These are phyloP conservation scores for Luperina testacea DNA, from an alignment of 2,888 invertebrate genomes.

Conservation along the genomic window DNA sequence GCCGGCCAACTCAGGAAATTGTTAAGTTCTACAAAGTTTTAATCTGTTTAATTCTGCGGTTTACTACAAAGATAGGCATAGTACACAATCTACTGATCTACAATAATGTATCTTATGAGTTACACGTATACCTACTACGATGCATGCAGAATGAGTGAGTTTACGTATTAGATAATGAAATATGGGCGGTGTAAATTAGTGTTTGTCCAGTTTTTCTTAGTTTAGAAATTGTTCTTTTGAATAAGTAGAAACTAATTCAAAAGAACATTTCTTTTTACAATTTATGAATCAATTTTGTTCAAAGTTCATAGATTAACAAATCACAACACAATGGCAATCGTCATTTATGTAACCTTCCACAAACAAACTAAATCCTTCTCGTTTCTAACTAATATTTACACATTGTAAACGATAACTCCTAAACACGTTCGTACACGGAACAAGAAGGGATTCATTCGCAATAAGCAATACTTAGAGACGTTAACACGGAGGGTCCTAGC, in stretches of 20 bases:
- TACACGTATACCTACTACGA: background rate
- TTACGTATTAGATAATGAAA: background rate
- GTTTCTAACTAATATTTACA: constrained; percentile 82
- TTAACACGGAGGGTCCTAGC: constrained; percentile 69
- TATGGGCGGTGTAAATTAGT: background rate
- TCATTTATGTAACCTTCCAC: constrained; percentile 24
- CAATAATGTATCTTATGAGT: background rate
- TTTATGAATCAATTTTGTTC: background rate
- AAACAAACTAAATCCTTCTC: constrained; percentile 64
- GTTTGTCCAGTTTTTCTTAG: background rate
- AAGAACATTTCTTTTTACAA: too few species aligned
- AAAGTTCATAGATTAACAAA: constrained; percentile 4
- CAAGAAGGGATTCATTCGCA: constrained; percentile 70
- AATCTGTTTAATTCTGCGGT: constrained; percentile 51
- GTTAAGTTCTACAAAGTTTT: constrained; percentile 58
- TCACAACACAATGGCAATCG: constrained; percentile 9
- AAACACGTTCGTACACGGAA: constrained; percentile 65
- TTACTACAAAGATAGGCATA: constrained; percentile 11
- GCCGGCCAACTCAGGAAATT: constrained; percentile 48
- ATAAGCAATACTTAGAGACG: constrained; percentile 79
- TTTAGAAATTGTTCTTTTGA: too few species aligned
- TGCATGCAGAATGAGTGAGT: background rate
- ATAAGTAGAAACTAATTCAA: background rate
- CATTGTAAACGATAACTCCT: constrained; percentile 80
- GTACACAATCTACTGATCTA: constrained; percentile 9